Evolutionary conservation across 2,113 vertebrate genomes (phyloP).

Genomic region (Oreochromis niloticus): DNA sequence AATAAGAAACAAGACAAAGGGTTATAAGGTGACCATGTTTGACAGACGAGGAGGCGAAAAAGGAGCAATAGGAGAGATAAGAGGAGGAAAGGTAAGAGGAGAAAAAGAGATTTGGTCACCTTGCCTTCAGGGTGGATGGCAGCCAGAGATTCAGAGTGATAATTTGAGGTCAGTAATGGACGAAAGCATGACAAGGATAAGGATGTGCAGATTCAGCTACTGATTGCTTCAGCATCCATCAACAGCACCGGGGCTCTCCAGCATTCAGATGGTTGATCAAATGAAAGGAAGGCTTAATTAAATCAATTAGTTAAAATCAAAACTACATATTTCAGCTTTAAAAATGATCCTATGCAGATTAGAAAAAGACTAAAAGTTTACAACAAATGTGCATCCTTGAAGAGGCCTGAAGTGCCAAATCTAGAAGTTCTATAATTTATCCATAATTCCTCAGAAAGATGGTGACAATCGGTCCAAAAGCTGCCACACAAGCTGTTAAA

Average conservation of each 20-base stretch:
- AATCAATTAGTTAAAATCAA: neutral
- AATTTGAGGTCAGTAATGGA: constrained; percentile 11
- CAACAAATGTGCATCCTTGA: neutral
- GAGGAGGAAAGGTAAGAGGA: neutral
- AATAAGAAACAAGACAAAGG: neutral
- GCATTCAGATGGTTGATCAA: neutral
- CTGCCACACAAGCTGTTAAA: neutral
- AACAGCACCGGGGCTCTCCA: neutral
- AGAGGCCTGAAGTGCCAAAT: neutral
- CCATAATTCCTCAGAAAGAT: neutral
- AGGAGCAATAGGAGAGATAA: neutral
- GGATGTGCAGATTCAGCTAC: constrained; percentile 20
- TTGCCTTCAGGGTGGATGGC: neutral
- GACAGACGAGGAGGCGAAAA: neutral
- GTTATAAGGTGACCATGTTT: neutral
- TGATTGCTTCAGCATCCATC: constrained; percentile 29
- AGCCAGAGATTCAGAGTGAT: constrained; percentile 14
- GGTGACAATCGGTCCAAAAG: neutral
- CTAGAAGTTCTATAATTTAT: neutral
- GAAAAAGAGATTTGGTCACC: neutral
- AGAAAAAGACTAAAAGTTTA: neutral
- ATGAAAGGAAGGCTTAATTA: constrained; percentile 25
- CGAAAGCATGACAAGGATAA: constrained; percentile 4
- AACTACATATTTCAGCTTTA: neutral
- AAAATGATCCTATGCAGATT: neutral